Evolutionary conservation across 2,888 invertebrate species (phyloP).

Genomic region (Amphipyra tragopoginis): DNA sequence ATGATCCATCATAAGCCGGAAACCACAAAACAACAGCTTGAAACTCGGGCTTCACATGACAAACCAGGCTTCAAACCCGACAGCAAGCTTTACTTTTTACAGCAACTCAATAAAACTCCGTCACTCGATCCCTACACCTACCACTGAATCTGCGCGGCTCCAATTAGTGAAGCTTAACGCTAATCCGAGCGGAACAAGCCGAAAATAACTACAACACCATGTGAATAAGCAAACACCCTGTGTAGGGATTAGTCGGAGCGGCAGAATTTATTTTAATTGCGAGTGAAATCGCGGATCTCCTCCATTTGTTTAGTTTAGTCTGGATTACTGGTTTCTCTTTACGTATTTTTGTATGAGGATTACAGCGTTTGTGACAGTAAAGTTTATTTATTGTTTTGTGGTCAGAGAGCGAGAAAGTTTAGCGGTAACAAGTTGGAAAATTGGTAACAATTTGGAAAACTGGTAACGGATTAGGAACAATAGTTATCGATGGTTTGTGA

Average conservation of each 20-base stretch:
- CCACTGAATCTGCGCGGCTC: conserved; percentile 69
- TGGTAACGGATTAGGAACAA: no score
- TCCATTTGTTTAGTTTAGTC: conserved; percentile 53
- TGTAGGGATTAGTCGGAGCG: conserved; percentile 65
- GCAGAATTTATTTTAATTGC: conserved; percentile 75
- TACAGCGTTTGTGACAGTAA: conserved; percentile 21
- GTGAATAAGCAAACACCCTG: conserved; percentile 72
- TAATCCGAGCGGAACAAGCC: conserved; percentile 79
- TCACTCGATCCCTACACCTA: conserved; percentile 48
- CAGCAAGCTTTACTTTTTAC: no score
- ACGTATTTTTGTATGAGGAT: conserved; percentile 23
- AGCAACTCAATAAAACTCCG: conserved; percentile 29
- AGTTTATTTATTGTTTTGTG: conserved; percentile 31
- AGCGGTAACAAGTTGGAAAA: no score
- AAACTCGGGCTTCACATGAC: no score
- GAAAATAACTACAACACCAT: conserved; percentile 78
- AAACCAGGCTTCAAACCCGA: no score
- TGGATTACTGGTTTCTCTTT: conserved; percentile 41
- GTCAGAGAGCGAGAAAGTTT: neutral
- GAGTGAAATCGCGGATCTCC: conserved; percentile 44
- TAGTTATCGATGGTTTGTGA: no score
- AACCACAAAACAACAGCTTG: no score
- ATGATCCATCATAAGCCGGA: no score
- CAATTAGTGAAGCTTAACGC: conserved; percentile 81
- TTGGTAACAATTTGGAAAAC: no score